A percentile compares a stretch with the other conserved stretches of the same genome.
Conservation (phyloP, 2,113 vertebrate genomes). For the pig (Sus scrofa) region T2T-Sscrofa CM000813.6:124571001-124571500, state of each 20-base stretch:
- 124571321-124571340: not conserved
- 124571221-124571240: not conserved
- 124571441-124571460: not conserved
- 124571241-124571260: not conserved
- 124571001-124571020: not conserved
- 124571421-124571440: not conserved
- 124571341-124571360: not conserved
- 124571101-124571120: slow-evolving; percentile 1
- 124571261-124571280: slow-evolving; percentile 46
- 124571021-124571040: slow-evolving; percentile 8
- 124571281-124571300: slow-evolving; percentile 43
- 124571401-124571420: not conserved
- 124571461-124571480: not conserved
- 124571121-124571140: not conserved
- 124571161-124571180: not conserved
- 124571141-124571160: not conserved
- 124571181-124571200: not conserved
- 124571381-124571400: not conserved
- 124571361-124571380: not conserved
- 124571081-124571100: not conserved
- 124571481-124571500: not conserved
- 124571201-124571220: not conserved
- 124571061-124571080: not conserved
- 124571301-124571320: not conserved
- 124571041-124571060: not conserved